phyloP scores from a whole-genome alignment of 92 coral and sea anemone species.

The Actinernus sp. region DNA sequence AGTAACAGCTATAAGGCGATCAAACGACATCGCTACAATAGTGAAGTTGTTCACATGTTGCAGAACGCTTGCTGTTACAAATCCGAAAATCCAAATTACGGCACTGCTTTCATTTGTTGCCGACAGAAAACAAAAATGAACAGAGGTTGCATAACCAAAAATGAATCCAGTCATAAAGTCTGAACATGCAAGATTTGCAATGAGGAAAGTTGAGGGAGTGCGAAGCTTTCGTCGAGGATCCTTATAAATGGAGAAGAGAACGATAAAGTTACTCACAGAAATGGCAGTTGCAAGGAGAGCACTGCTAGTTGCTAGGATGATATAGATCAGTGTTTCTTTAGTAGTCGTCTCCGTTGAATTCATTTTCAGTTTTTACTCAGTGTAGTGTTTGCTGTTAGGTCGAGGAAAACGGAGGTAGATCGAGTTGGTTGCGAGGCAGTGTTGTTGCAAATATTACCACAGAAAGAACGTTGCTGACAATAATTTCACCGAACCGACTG shows the following conservation, averaged over 20 bases:
- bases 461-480: no score
- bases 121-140: not conserved
- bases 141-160: not conserved
- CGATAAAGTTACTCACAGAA: conserved; percentile 1
- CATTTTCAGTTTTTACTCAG: no score
- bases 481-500: no score
- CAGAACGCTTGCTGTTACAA: not conserved
- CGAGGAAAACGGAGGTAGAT: no score
- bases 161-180: conserved; percentile 3
- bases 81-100: not conserved
- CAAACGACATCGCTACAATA: conserved; percentile 1
- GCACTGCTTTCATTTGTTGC: not conserved
- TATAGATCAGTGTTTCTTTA: no score
- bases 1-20: not conserved
- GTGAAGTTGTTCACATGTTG: not conserved
- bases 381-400: no score
- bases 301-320: no score
- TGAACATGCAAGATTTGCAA: conserved; percentile 1
- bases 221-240: not conserved
- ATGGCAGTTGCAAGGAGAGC: not conserved
- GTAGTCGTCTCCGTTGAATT: no score
- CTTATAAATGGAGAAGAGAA: not conserved
- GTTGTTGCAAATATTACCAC: no score
- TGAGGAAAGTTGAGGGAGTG: not conserved
- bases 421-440: no score